Conservation (phyloP, 2,888 invertebrate species). For the Oeneis ivallda region DNA sequence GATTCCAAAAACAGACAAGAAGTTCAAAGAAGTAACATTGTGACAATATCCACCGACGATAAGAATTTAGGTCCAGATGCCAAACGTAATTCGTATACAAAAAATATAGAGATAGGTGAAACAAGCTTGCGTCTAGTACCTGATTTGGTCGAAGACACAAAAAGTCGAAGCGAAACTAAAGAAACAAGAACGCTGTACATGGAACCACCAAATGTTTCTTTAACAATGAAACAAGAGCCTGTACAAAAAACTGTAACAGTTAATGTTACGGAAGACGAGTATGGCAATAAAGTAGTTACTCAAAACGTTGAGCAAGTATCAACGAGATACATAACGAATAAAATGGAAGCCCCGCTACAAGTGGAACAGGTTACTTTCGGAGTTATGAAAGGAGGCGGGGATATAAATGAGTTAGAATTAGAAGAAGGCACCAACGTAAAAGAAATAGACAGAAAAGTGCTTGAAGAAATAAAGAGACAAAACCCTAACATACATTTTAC, state of each 20-base stretch:
- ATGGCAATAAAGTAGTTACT: slow-evolving; percentile 75
- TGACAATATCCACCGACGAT: slow-evolving; percentile 71
- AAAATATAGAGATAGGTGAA: slow-evolving; percentile 77
- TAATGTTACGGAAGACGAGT: slow-evolving; percentile 76
- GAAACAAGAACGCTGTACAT: slow-evolving; percentile 70
- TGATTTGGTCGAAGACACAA: slow-evolving; percentile 72
- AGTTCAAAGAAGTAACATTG: slow-evolving; percentile 60
- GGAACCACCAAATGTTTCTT: slow-evolving; percentile 71
- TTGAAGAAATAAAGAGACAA: slow-evolving; percentile 72
- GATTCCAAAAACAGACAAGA: slow-evolving; percentile 55
- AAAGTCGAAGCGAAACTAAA: slow-evolving; percentile 60
- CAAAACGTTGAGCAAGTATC: slow-evolving; percentile 75
- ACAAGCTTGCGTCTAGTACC: slow-evolving; percentile 65
- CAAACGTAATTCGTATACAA: slow-evolving; percentile 69
- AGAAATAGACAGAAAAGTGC: slow-evolving; percentile 67
- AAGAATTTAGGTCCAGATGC: slow-evolving; percentile 61
- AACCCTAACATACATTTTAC: slow-evolving; percentile 77
- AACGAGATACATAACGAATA: slow-evolving; percentile 67
- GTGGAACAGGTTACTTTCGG: slow-evolving; percentile 76
- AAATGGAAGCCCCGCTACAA: slow-evolving; percentile 71
- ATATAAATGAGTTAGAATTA: slow-evolving; percentile 64
- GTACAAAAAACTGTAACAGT: slow-evolving; percentile 77
- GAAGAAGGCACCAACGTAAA: slow-evolving; percentile 70
- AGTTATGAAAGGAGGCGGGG: slow-evolving; percentile 64
- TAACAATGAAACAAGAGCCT: slow-evolving; percentile 76